Conservation (phyloP, 2,113 vertebrate species). For the Mastomys natalensis region DNA sequence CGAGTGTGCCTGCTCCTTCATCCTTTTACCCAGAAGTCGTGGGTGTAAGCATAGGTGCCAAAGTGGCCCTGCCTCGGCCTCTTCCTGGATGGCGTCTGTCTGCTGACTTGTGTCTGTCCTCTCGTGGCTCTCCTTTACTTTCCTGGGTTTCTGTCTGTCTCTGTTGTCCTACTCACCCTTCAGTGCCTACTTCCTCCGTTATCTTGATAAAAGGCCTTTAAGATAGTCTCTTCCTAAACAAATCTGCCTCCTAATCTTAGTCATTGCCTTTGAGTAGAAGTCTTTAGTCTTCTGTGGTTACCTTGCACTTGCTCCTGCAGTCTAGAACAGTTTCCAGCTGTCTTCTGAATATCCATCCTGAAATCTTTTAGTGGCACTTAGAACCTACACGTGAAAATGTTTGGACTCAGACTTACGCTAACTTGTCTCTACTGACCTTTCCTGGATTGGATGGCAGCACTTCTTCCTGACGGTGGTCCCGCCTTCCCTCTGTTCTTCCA, state of each 20-base stretch:
- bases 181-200: conserved; percentile 15
- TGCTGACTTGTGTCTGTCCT: background rate
- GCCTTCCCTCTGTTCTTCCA: background rate
- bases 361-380: background rate
- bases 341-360: background rate
- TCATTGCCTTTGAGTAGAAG: background rate
- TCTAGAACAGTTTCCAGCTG: conserved; percentile 3
- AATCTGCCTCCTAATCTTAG: background rate
- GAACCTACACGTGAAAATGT: conserved; percentile 11
- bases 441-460: background rate
- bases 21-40: background rate
- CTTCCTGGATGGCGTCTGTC: background rate
- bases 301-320: conserved; percentile 25
- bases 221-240: background rate
- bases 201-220: background rate
- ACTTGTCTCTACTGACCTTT: background rate
- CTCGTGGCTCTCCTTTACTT: background rate
- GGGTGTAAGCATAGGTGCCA: background rate
- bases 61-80: background rate
- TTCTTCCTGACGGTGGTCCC: background rate
- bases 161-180: background rate
- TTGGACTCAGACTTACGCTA: background rate
- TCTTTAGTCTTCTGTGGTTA: background rate
- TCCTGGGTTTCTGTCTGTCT: background rate
- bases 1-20: background rate